These are phyloP conservation scores for Actinostola sp. DNA, from an alignment of 92 coral and sea anemone species.

Conservation along the genomic window DNA sequence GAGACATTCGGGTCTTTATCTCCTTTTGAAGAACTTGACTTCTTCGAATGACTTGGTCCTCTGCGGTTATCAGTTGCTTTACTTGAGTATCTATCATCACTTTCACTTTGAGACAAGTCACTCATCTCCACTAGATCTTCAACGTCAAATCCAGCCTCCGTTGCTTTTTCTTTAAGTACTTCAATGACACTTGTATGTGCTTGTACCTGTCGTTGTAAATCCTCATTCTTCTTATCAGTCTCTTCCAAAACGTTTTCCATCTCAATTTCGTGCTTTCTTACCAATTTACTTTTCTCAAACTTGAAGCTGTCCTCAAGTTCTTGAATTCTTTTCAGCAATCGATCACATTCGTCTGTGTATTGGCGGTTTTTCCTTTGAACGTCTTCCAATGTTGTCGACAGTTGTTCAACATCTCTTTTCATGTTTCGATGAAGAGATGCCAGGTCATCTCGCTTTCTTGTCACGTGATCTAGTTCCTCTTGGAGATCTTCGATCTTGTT, in stretches of 20 bases:
- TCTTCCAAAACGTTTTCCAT: conserved; percentile 70
- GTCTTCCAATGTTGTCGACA: conserved; percentile 70
- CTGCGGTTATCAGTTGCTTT: conserved; percentile 10
- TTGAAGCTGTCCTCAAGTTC: conserved; percentile 75
- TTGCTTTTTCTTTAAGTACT: conserved; percentile 58
- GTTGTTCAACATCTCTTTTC: conserved; percentile 70
- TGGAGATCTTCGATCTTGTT: conserved; percentile 75
- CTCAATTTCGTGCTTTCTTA: conserved; percentile 61
- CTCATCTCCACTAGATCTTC: neutral
- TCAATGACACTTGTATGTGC: conserved; percentile 49
- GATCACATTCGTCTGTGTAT: conserved; percentile 72
- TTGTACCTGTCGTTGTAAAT: conserved; percentile 56
- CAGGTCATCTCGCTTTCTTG: conserved; percentile 78
- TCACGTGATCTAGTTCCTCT: conserved; percentile 66
- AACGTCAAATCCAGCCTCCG: conserved; percentile 47
- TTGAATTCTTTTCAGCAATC: conserved; percentile 66
- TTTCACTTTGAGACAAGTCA: neutral
- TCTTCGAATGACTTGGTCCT: neutral
- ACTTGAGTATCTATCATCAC: neutral
- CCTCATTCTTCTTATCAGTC: conserved; percentile 56
- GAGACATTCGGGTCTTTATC: neutral
- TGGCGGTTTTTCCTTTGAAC: conserved; percentile 72
- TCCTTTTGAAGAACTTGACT: neutral
- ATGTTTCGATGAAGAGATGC: conserved; percentile 66
- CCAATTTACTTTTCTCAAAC: conserved; percentile 57